Evolutionary conservation across 35 echinoderm and acorn worm species (phyloP), one percentile per base, ranked within the genome.

Genomic region (Hemicentrotus pulcherrimus): DNA sequence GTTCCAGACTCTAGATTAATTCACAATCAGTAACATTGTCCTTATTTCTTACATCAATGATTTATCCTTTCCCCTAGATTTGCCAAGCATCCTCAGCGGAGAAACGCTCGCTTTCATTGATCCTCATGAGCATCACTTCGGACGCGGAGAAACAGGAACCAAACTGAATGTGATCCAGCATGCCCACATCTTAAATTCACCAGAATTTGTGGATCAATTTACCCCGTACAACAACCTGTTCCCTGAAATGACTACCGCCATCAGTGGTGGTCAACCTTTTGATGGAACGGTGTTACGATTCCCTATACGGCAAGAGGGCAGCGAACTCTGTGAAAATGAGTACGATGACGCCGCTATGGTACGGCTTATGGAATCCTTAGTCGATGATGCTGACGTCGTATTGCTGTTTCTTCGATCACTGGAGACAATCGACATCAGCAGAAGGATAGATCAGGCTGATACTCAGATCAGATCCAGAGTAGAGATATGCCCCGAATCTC

Each of bases 221-320:
- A 47, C 90, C 24, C 97, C 98, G 24, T 99, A 95, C 86, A 61
- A 70, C 0, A 58, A 94, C 19, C 45, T 96, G 9, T 95, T 99
- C 91, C n/a, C 31, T 46, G 90, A 90, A 33, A 70, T 46, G 8
- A 47, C 55, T 87, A 18, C 95, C 47, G n/a, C 45, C 47, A 92
- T 92, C 6, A 47, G 86, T 47, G 86, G 91, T 31, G 59, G 48
- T 2, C 50, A 96, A 61, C 2, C 31, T 0, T 94, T 95, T 50
- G 32, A 94, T 15, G 98, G 97, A 52, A 97, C 98, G 18, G 9
- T 99, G 19, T 99, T 97, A 35, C 96, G 98, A 8, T 99, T 99
- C 88, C 98, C 98, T 12, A 87, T 99, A 28, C 95, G 98, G 4
- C 95, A 58, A 86, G 22, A 71, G 91, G 24, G 58, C 15, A 96